Evolutionary conservation across 2,888 invertebrate species (phyloP).

Genomic region (Lysandra bellargus): DNA sequence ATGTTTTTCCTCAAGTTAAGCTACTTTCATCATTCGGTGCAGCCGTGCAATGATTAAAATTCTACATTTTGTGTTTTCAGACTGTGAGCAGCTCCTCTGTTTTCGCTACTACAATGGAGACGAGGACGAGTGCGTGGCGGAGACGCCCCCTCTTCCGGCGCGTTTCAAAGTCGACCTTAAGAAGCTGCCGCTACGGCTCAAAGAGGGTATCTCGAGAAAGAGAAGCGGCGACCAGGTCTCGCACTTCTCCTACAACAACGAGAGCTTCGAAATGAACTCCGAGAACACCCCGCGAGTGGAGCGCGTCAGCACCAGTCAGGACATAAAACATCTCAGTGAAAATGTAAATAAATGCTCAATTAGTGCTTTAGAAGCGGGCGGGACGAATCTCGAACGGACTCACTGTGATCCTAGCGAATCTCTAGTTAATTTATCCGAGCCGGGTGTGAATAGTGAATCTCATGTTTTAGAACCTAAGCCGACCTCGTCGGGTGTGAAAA

Average conservation of each 20-base stretch:
- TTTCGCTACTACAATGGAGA: conserved; percentile 86
- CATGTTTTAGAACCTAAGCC: conserved; percentile 63
- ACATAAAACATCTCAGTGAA: conserved; percentile 74
- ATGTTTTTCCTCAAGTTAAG: no score
- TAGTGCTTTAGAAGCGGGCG: conserved; percentile 75
- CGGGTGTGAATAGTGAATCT: conserved; percentile 73
- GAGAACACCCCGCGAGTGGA: conserved; percentile 67
- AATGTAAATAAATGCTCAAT: conserved; percentile 80
- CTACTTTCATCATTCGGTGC: no score
- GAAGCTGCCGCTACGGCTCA: conserved; percentile 78
- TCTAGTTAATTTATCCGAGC: conserved; percentile 71
- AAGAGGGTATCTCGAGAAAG: conserved; percentile 76
- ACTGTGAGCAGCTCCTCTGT: conserved; percentile 84
- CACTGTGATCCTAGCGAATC: conserved; percentile 77
- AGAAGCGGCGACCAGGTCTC: conserved; percentile 73
- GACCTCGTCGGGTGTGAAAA: conserved; percentile 75
- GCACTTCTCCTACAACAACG: conserved; percentile 74
- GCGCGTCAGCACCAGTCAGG: conserved; percentile 67
- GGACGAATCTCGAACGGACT: conserved; percentile 65
- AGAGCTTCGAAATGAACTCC: conserved; percentile 77
- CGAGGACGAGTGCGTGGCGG: conserved; percentile 83
- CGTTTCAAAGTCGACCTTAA: conserved; percentile 80
- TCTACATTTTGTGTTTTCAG: conserved; percentile 64
- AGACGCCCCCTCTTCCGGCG: conserved; percentile 75
- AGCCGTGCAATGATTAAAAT: neutral